Conservation (phyloP, 2,797 vertebrate genomes). For the Catostomus latipinnis region DNA sequence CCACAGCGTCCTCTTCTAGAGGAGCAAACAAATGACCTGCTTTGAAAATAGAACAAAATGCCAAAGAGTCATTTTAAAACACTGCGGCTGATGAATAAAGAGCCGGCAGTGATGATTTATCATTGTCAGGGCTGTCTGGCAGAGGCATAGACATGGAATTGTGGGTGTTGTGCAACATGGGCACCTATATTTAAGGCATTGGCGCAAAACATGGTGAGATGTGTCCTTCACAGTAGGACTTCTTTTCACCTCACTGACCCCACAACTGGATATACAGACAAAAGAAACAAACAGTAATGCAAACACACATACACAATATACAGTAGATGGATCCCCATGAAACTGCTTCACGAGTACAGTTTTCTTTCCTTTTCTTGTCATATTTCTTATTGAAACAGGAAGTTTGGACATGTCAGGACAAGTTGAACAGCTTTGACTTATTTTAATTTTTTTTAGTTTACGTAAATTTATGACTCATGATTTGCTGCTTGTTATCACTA, state of each 20-base stretch:
- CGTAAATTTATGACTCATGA: too few relatives aligned
- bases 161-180: conserved; percentile 46
- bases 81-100: conserved; percentile 58
- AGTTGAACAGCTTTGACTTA: too few relatives aligned
- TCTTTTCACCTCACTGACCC: conserved; percentile 21
- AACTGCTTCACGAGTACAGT: too few relatives aligned
- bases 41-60: conserved; percentile 78
- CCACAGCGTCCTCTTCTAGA: conserved; percentile 57
- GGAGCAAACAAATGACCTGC: conserved; percentile 58
- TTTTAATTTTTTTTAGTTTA: too few relatives aligned
- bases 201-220: background rate
- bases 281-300: too few relatives aligned
- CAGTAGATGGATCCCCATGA: too few relatives aligned
- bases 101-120: conserved; percentile 54
- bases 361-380: too few relatives aligned
- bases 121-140: conserved; percentile 27
- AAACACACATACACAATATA: too few relatives aligned
- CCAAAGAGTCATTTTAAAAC: conserved; percentile 69
- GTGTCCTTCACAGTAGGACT: conserved; percentile 42
- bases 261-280: background rate
- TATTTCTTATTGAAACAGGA: too few relatives aligned
- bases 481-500: too few relatives aligned
- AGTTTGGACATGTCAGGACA: too few relatives aligned
- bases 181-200: conserved; percentile 45
- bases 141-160: conserved; percentile 23